These are phyloP conservation scores for Pelosia muscerda DNA, from an alignment of 2,888 invertebrate species.

Conservation along the genomic window DNA sequence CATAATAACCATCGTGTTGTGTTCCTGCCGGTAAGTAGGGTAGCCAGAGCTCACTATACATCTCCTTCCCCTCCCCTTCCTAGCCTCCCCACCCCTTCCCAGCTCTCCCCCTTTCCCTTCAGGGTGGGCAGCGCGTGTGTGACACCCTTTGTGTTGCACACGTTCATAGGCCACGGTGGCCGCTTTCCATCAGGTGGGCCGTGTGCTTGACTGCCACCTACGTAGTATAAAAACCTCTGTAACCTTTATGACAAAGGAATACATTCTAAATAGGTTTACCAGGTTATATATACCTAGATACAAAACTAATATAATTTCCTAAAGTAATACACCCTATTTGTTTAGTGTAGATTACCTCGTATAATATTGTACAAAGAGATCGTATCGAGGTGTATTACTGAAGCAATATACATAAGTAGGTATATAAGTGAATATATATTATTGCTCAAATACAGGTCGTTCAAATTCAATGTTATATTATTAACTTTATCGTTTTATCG, in stretches of 20 bases:
- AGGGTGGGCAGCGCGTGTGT: no score
- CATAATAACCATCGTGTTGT: no score
- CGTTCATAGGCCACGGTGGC: no score
- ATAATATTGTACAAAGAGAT: background rate
- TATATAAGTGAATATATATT: background rate
- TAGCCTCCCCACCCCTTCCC: no score
- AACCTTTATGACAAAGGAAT: background rate
- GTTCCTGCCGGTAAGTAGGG: no score
- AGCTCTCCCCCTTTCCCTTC: no score
- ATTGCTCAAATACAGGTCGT: background rate
- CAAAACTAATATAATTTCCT: background rate
- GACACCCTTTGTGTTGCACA: no score
- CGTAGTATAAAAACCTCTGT: no score
- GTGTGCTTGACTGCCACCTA: no score
- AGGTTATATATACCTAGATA: background rate
- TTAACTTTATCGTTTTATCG: background rate
- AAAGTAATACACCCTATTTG: background rate
- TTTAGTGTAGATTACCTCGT: background rate
- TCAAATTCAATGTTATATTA: background rate
- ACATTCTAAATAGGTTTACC: background rate
- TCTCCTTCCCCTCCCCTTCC: no score
- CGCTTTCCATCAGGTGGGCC: no score
- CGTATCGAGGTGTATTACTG: background rate
- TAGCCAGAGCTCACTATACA: no score
- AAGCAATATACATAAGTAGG: background rate